Evolutionary conservation across 35 echinoderm and acorn worm genomes (phyloP).

Genomic region (Apostichopus parvimensis): DNA sequence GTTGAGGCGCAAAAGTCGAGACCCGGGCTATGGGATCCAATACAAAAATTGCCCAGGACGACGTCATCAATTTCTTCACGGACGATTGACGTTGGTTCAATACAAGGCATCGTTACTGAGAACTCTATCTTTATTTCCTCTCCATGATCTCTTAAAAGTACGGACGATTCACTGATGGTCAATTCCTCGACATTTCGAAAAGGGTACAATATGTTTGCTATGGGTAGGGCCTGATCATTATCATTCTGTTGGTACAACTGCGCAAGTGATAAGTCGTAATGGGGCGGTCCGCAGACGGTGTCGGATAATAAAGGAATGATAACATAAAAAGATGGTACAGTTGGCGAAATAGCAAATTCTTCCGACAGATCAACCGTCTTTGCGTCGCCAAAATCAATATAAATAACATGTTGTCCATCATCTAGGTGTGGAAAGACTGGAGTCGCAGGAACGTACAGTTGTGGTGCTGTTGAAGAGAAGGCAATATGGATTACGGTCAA

Average conservation of each 20-base stretch:
- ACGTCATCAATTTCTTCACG: background rate
- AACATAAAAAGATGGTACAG: background rate
- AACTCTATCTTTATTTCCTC: background rate
- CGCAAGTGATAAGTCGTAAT: background rate
- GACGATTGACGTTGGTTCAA: background rate
- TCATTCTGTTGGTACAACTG: background rate
- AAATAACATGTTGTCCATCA: background rate
- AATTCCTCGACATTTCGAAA: background rate
- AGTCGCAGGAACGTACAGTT: background rate
- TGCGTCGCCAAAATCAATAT: background rate
- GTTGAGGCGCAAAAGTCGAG: background rate
- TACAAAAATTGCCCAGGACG: background rate
- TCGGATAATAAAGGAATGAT: background rate
- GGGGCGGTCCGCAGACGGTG: background rate
- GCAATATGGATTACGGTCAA: too few relatives aligned
- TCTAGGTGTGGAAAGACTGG: background rate
- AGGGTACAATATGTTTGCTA: background rate
- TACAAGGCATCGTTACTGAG: background rate
- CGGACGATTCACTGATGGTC: background rate
- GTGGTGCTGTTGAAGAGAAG: background rate
- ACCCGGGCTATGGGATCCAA: background rate
- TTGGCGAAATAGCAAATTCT: background rate
- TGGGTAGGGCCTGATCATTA: background rate
- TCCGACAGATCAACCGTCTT: background rate
- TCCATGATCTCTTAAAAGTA: background rate